Evolutionary conservation across 2,888 invertebrate species (phyloP).

Genomic region (Callimorpha dominula): DNA sequence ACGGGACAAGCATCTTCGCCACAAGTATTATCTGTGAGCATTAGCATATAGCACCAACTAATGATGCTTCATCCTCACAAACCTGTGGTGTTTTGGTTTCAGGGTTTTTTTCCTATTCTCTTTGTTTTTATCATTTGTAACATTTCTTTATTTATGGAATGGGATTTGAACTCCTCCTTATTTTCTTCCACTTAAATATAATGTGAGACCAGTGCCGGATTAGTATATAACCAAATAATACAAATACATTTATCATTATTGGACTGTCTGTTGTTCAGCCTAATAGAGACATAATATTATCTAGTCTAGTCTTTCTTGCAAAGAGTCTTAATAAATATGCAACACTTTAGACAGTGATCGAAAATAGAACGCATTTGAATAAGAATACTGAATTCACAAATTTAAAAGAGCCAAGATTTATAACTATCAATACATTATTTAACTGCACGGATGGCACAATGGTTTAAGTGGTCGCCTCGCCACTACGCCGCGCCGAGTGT

Average conservation of each 20-base stretch:
- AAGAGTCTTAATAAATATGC: neutral
- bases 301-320: neutral
- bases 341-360: neutral
- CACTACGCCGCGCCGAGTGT: too few relatives aligned
- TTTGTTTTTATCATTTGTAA: slow-evolving; percentile 1
- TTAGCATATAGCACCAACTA: slow-evolving; percentile 60
- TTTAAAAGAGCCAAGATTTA: too few relatives aligned
- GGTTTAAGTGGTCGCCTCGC: too few relatives aligned
- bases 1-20: slow-evolving; percentile 83
- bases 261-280: neutral
- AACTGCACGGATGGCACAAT: too few relatives aligned
- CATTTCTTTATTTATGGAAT: neutral
- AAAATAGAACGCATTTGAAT: too few relatives aligned
- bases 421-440: too few relatives aligned
- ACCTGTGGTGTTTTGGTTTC: slow-evolving; percentile 54
- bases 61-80: slow-evolving; percentile 46
- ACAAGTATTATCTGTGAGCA: slow-evolving; percentile 83
- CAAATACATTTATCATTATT: too few relatives aligned
- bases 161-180: neutral
- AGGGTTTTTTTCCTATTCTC: slow-evolving; percentile 13
- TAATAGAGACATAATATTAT: neutral
- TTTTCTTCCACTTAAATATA: slow-evolving; percentile 1
- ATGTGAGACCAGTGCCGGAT: neutral
- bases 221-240: neutral
- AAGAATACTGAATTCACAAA: too few relatives aligned